Evolutionary conservation across 2,888 invertebrate genomes (phyloP), one percentile per base, ranked within the genome.

Genomic region (Dicroscelio sp.): DNA sequence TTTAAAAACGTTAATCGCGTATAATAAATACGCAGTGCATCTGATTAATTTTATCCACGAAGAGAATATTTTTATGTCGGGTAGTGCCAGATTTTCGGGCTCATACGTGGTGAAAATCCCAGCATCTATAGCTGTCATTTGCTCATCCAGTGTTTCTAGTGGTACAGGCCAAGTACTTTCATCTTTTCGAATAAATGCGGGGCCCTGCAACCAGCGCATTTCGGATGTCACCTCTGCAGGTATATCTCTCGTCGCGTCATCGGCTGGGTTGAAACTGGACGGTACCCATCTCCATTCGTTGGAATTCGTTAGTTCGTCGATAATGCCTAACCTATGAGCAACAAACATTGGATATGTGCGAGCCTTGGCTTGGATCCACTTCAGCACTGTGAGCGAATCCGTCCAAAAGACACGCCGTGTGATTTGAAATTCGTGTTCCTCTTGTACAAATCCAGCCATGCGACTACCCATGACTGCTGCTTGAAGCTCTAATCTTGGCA

Each of bases 301-400:
- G 3, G 23, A 6, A 2, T 48, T 48, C 8, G 60, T 60, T 3
- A 60, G 4, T 27, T 60, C 60, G 60, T 60, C 60, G 23, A 31
- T 65, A 14, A 31, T 33, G 6, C 65, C 65, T 30, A 65, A n/a
- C 4, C 65, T 31, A 27, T 65, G 31, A 20, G 65, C 65, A 5
- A 65, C 33, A 33, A 65, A 31, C 12, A 27, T 17, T 33, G n/a
- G 25, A 33, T 65, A 20, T 3, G 31, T 17, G 10, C 65, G 5
- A 3, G 93, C 86, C 12, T 89, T 91, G n/a, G 82, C 69, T 25
- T 63, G 67, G n/a, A 93, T 86, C 94, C 92, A 92, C 10, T 43
- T 20, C n/a, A 94, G 17, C 10, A 93, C 94, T 3, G 90, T 90
- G 6, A 83, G 73, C n/a, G 94, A 92, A n/a, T 93, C 86, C 3